Evolutionary conservation across 2,888 invertebrate species (phyloP), one percentile per base, ranked within the genome.

Genomic region (Eilema griseolum): DNA sequence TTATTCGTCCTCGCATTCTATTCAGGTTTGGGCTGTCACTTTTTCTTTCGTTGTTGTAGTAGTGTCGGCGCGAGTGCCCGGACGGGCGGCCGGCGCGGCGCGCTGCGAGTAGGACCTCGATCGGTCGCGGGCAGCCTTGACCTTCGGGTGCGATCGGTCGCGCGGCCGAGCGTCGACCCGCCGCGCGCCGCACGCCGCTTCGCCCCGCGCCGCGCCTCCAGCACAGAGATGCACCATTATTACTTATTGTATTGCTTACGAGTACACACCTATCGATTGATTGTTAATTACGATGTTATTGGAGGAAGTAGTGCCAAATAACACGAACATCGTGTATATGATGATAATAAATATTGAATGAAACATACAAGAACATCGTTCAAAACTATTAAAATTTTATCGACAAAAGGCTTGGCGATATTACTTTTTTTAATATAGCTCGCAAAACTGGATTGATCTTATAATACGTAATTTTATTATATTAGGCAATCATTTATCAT

Each of bases 21-120:
- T 93, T 94, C 93, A 92, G 93, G 94, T 94, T 94, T 92, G 91
- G 93, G 89, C 90, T 90, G 93, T 94, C 94, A 95, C 95, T 95
- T 95, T 95, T 95, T 95, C 91, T 95, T 95, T 95, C 95, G 91
- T 92, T 92, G 87, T 86, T 83, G 83, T 83, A 82, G 85, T 84
- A 82, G 84, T 80, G 81, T 77, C 63, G 72, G 77, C 63, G 72
- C 59, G 65, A 66, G 72, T 65, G 67, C 67, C 52, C 61, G 78
- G 79, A 20, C 65, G 57, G 59, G 56, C 60, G 71, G 57, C 8
- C 59, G 66, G 66, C 46, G 26, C 61, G 65, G 61, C 66, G 60
- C 81, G 77, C 72, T 80, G 83, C 83, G 84, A 81, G 87, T 87
- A 87, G 89, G 89, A 90, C 90, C 89, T 86, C 90, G 89, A 88